phyloP scores from a whole-genome alignment of 2,113 vertebrate genomes.

The Erinaceus europaeus region DNA sequence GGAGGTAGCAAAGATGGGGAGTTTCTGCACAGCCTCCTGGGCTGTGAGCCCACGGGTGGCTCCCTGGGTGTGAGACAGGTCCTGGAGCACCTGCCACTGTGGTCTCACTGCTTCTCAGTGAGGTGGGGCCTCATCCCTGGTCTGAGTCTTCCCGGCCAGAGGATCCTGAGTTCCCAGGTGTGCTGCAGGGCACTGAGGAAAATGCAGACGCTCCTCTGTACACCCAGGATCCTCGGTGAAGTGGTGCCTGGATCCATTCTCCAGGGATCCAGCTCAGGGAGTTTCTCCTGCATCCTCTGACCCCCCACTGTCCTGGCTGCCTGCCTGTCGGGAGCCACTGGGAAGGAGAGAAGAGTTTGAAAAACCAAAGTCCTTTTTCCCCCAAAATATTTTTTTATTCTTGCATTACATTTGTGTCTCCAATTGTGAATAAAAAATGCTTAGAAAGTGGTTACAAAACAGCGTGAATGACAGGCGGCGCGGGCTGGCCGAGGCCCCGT shows the following conservation, averaged over 20 bases:
- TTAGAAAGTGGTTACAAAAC: constrained; percentile 89
- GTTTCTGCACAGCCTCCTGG: background rate
- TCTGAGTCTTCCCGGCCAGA: background rate
- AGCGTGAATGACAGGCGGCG: constrained; percentile 66
- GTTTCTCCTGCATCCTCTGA: background rate
- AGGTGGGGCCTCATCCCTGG: too few relatives aligned
- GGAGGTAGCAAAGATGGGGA: too few relatives aligned
- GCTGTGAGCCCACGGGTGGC: background rate
- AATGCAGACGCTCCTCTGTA: background rate
- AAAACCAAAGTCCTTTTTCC: constrained; percentile 78
- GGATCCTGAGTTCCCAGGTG: background rate
- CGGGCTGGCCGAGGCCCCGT: constrained; percentile 64
- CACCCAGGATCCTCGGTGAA: background rate
- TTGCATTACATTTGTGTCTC: constrained; percentile 85
- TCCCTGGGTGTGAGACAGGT: background rate
- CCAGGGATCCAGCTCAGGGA: background rate
- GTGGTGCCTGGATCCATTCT: background rate
- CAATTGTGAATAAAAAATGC: constrained; percentile 85
- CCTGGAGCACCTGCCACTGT: too few relatives aligned
- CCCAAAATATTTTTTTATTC: constrained; percentile 87
- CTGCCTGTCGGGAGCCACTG: background rate
- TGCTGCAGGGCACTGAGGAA: background rate
- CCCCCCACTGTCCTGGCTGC: background rate
- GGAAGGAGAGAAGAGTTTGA: constrained; percentile 76
- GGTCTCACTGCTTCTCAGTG: background rate